These are phyloP conservation scores for Myocastor coypus DNA, from an alignment of 2,113 vertebrate genomes.

Conservation along the genomic window DNA sequence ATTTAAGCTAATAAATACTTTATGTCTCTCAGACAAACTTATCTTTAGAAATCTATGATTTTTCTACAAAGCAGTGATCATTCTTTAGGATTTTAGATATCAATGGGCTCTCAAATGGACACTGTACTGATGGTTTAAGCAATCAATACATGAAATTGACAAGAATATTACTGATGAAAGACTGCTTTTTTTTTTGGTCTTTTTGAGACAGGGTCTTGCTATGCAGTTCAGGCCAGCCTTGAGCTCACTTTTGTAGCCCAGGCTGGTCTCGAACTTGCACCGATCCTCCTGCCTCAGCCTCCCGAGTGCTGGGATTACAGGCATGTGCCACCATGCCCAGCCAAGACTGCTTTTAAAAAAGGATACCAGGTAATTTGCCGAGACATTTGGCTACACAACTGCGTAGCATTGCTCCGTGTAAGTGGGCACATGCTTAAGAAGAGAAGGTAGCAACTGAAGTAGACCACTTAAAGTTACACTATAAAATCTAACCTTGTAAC, in stretches of 20 bases:
- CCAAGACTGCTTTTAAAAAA: neutral
- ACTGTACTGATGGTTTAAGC: neutral
- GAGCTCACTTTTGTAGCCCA: too few species aligned
- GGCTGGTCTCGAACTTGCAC: too few species aligned
- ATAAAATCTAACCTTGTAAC: slow-evolving; percentile 49
- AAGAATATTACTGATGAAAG: neutral
- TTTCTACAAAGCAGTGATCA: neutral
- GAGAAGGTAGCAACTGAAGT: neutral
- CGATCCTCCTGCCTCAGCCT: too few species aligned
- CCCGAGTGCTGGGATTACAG: too few species aligned
- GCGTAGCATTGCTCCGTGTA: neutral
- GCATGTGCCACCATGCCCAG: too few species aligned
- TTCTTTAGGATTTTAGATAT: neutral
- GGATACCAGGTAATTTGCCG: neutral
- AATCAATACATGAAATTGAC: neutral
- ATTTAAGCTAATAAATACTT: neutral
- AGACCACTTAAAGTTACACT: neutral
- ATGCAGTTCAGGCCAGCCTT: too few species aligned
- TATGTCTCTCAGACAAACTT: neutral
- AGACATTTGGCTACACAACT: neutral
- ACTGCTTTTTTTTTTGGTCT: too few species aligned
- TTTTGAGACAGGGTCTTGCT: too few species aligned
- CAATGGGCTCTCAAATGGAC: neutral
- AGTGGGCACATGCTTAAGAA: neutral
- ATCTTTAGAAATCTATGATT: slow-evolving; percentile 11